Base-by-base conservation (phyloP, 2,888 invertebrate genomes). In the Odontocerum albicorne region DNA sequence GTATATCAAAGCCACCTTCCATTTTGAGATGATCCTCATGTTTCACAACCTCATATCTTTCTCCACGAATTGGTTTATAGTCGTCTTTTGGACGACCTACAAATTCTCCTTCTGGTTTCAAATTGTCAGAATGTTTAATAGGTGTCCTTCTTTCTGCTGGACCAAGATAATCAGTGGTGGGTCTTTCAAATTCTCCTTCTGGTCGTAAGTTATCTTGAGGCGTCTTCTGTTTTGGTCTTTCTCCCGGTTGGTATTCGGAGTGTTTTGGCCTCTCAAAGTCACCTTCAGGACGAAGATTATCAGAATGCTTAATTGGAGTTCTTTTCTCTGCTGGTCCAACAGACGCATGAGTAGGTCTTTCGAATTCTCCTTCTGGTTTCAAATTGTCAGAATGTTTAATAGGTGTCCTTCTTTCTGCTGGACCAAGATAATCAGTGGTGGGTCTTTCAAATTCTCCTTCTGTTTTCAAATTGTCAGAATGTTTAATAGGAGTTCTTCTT, bases 1-100 rank as follows among this genome's bases (percentile, higher is more conserved):
- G 74, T 7, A 71, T 66, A 60, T 79, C 77, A 46, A 83, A 78
- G 44, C 74, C 79, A 1, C 87, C 88, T 68, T 86, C 86, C 79
- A 87, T 82, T 66, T 76, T 81, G 2, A 87, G 70, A 66, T 88
- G 84, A 66, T 88, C 88, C 68, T 85, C 82, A 61, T 81, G 84
- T 64, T 68, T 78, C 2, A 83, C 77, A 1, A 85, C 69, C 53
- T 84, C 80, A 1, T 80, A 78, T 49, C 85, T 72, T 65, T 87
- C 87, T 4, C 82, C 84, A 65, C 62, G 81, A 80, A 1, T 72
- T 74, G 19, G 67, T 66, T 17, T 67, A 64, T 4, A 68, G 63
- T 19, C 65, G 47, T 65, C 20, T 51, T 46, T 57, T 17, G 50
- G 54, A 60, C 62, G 50, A 39, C 65, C 64, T 40, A 70, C 73